Evolutionary conservation across 1,140 invertebrate genomes (phyloP).

Genomic region (Fopius arisanus): DNA sequence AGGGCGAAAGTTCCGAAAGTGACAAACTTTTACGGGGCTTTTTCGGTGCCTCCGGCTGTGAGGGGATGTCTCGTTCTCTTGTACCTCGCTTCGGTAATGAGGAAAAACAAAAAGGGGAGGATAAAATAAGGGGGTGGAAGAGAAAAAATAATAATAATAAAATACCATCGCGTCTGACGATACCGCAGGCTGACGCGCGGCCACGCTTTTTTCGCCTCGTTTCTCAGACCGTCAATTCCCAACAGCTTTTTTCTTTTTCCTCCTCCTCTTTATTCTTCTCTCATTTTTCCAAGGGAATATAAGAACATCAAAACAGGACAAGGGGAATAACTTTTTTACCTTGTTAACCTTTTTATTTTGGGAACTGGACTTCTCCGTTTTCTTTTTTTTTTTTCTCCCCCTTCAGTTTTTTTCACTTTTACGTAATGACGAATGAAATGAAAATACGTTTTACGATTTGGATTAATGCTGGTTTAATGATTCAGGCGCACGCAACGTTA

Average conservation of each 20-base stretch:
- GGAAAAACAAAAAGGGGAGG: not conserved
- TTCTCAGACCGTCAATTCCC: slow-evolving; percentile 13
- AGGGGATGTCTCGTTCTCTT: not conserved
- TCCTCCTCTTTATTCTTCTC: not conserved
- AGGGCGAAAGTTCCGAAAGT: slow-evolving; percentile 22
- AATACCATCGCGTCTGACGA: slow-evolving; percentile 6
- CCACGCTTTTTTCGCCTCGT: slow-evolving; percentile 5
- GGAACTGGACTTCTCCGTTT: not conserved
- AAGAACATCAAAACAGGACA: not conserved
- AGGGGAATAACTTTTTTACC: not conserved
- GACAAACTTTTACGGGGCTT: slow-evolving; percentile 22
- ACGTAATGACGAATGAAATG: slow-evolving; percentile 5
- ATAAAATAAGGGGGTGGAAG: slow-evolving; percentile 1
- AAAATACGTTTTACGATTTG: not conserved
- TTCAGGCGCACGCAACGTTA: slow-evolving; percentile 1
- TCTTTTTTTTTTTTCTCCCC: not conserved
- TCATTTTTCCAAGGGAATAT: not conserved
- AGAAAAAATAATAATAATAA: not conserved
- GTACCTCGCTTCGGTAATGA: slow-evolving; percentile 13
- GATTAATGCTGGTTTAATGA: not conserved
- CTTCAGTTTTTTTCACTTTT: too few species aligned
- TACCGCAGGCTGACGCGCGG: not conserved
- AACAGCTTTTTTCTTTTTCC: not conserved
- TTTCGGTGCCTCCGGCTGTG: not conserved
- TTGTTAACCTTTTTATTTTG: not conserved